Evolutionary conservation across 1,140 invertebrate species (phyloP).

Genomic region (Hydropsyche tenuis): DNA sequence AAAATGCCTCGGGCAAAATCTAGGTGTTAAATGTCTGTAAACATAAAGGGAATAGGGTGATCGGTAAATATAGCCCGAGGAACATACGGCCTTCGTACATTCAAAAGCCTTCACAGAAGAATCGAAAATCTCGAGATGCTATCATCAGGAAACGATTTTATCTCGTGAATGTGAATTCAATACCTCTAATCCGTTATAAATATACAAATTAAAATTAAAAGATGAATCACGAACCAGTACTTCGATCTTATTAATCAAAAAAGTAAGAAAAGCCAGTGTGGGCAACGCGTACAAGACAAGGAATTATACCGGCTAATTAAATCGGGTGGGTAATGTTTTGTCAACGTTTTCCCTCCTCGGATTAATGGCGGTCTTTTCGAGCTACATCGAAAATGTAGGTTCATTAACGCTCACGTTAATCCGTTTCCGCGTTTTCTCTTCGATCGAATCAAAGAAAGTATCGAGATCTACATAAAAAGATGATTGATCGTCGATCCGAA

Average conservation of each 20-base stretch:
- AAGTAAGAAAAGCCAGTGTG: neutral
- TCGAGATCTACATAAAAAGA: no score
- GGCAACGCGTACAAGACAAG: neutral
- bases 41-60: neutral
- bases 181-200: neutral
- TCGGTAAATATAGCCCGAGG: conserved; percentile 25
- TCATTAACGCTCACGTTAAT: no score
- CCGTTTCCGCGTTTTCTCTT: no score
- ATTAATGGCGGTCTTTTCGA: conserved; percentile 3
- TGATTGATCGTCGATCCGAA: no score
- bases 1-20: conserved; percentile 4
- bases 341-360: neutral
- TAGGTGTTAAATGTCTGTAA: conserved; percentile 32
- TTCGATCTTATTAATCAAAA: no score
- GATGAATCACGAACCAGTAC: no score
- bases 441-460: no score
- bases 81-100: conserved; percentile 7
- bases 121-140: conserved; percentile 7
- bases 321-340: neutral
- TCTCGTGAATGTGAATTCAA: neutral
- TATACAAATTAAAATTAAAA: no score
- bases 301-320: conserved; percentile 2
- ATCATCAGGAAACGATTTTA: conserved; percentile 32
- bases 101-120: conserved; percentile 11
- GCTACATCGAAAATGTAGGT: no score